phyloP scores from a whole-genome alignment of 2,113 vertebrate species.

The Bungarus multicinctus region DNA sequence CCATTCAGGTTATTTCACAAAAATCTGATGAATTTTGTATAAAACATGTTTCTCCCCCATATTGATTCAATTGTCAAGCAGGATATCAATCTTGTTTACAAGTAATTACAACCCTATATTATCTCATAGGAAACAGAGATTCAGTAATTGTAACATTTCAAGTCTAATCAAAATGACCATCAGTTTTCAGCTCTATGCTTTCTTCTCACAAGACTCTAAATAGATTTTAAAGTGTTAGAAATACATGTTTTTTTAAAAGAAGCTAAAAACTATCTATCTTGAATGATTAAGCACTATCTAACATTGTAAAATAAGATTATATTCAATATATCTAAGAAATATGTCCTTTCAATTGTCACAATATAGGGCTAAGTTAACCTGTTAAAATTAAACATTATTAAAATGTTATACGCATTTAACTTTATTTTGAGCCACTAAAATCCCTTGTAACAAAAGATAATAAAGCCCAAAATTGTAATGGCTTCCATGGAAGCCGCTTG shows the following conservation, averaged over 20 bases:
- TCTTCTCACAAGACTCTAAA: not conserved
- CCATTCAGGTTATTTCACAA: not conserved
- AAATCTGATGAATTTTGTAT: not conserved
- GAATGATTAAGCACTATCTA: not conserved
- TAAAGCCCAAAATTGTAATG: conserved; percentile 13
- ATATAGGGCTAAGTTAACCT: not conserved
- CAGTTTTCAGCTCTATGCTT: not conserved
- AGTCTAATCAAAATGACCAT: not conserved
- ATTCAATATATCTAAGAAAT: not conserved
- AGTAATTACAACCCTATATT: not conserved
- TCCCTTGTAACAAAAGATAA: conserved; percentile 1
- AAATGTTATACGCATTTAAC: not conserved
- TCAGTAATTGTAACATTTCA: not conserved
- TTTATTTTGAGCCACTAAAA: conserved; percentile 4
- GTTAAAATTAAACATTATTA: not conserved
- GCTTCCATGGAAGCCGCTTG: not conserved
- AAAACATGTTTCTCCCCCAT: not conserved
- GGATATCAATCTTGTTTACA: not conserved
- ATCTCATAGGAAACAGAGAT: not conserved
- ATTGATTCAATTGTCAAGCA: not conserved
- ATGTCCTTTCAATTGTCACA: not conserved
- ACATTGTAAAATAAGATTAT: not conserved
- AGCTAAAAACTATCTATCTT: not conserved
- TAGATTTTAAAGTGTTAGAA: not conserved
- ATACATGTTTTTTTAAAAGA: not conserved